phyloP scores from a whole-genome alignment of 1,140 invertebrate species.

The Odontomachus brunneus region DNA sequence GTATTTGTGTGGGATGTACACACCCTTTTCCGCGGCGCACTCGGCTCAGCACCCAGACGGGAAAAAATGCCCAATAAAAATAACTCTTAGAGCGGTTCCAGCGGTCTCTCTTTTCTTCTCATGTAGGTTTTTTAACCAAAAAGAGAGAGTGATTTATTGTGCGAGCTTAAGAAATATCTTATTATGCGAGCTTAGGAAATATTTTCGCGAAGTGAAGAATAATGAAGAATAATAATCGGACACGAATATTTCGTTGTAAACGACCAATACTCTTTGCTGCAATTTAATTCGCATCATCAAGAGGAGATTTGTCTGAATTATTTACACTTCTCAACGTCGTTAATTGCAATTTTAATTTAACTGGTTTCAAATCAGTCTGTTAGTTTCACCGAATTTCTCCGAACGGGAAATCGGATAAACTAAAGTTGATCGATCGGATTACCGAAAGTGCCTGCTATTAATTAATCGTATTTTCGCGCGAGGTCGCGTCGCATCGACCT shows the following conservation, averaged over 20 bases:
- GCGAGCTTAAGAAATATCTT: slow-evolving; percentile 19
- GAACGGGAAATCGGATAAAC: background rate
- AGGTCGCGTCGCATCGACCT: background rate
- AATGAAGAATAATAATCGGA: slow-evolving; percentile 16
- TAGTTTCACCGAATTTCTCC: no score
- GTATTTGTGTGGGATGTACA: slow-evolving; percentile 37
- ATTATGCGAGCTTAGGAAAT: slow-evolving; percentile 33
- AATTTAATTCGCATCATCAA: background rate
- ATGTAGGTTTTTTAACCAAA: slow-evolving; percentile 29
- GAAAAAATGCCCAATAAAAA: slow-evolving; percentile 75
- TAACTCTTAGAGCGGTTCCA: slow-evolving; percentile 74
- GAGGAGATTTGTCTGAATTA: slow-evolving; percentile 15
- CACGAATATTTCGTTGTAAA: background rate
- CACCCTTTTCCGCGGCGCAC: slow-evolving; percentile 58
- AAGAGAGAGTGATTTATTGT: slow-evolving; percentile 35
- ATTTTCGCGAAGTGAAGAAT: background rate
- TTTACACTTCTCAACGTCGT: background rate
- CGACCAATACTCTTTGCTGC: background rate
- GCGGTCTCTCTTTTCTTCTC: slow-evolving; percentile 43
- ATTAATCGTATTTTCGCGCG: background rate
- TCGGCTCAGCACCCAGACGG: slow-evolving; percentile 68
- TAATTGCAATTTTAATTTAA: background rate
- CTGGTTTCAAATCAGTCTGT: no score
- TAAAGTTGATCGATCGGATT: background rate
- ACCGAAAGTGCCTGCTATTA: background rate